Conservation (phyloP, 1,140 invertebrate species). For the Macrostomum lignano region DNA sequence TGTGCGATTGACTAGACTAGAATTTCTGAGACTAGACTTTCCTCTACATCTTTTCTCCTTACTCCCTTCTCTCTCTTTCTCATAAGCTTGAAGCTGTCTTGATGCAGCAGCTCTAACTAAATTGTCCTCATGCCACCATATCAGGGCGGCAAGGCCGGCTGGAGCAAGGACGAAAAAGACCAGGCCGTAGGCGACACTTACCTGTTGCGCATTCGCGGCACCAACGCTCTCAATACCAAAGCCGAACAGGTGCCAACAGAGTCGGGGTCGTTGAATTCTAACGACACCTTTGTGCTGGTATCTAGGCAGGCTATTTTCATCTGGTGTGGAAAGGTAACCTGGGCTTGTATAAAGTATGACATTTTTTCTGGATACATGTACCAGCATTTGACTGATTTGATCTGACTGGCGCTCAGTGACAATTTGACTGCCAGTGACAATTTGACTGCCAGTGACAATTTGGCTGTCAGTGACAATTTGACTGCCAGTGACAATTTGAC, state of each 20-base stretch:
- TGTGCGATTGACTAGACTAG: neutral
- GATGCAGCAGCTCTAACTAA: slow-evolving; percentile 27
- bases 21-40: too few relatives aligned
- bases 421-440: too few relatives aligned
- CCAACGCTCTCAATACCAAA: slow-evolving; percentile 40
- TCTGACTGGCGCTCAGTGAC: too few relatives aligned
- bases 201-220: slow-evolving; percentile 47
- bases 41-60: too few relatives aligned
- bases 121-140: slow-evolving; percentile 32
- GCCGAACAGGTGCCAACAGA: slow-evolving; percentile 41
- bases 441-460: too few relatives aligned
- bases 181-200: slow-evolving; percentile 34
- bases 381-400: too few relatives aligned
- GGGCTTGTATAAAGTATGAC: too few relatives aligned
- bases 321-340: slow-evolving; percentile 29
- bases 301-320: slow-evolving; percentile 30
- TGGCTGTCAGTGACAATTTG: too few relatives aligned
- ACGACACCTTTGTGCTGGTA: slow-evolving; percentile 49
- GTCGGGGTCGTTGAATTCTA: slow-evolving; percentile 43
- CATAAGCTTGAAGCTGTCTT: neutral
- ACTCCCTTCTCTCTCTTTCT: too few relatives aligned
- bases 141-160: slow-evolving; percentile 20
- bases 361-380: too few relatives aligned
- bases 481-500: too few relatives aligned
- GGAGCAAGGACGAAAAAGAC: slow-evolving; percentile 9